Percentiles rank a stretch among this genome's conserved stretches.
These are phyloP conservation scores for Heterotilapia buettikoferi DNA, from an alignment of 2,113 vertebrate species.

Conservation along the genomic window DNA sequence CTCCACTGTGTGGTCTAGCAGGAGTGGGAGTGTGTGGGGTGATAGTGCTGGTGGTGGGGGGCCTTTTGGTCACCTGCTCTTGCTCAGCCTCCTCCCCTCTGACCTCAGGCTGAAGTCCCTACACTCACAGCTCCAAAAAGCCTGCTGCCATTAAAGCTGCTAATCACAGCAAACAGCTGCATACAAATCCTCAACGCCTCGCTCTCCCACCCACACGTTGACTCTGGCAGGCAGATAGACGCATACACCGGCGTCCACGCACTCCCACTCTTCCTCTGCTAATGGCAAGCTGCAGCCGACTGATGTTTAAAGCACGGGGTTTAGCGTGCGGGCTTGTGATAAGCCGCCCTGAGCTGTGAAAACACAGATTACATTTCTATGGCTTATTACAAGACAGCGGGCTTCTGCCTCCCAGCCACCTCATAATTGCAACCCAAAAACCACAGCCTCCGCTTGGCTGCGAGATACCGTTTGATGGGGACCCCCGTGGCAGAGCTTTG, in stretches of 20 bases:
- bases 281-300: constrained; percentile 48
- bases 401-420: constrained; percentile 51
- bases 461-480: constrained; percentile 41
- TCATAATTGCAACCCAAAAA: constrained; percentile 60
- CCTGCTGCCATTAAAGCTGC: constrained; percentile 43
- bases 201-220: constrained; percentile 34
- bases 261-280: constrained; percentile 38
- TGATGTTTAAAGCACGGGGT: constrained; percentile 55
- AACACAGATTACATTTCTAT: constrained; percentile 76
- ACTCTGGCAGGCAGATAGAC: constrained; percentile 34
- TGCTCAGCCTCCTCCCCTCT: constrained; percentile 4
- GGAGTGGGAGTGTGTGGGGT: constrained; percentile 9
- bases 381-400: constrained; percentile 54
- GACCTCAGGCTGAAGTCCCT: constrained; percentile 25
- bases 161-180: constrained; percentile 65
- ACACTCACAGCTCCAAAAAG: constrained; percentile 42
- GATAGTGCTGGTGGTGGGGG: neutral
- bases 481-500: constrained; percentile 48
- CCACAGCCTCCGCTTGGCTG: constrained; percentile 49
- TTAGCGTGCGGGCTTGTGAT: constrained; percentile 65
- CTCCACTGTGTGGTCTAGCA: constrained; percentile 27
- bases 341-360: constrained; percentile 73
- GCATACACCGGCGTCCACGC: neutral
- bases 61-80: constrained; percentile 23
- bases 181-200: constrained; percentile 60